phyloP scores from a whole-genome alignment of 1,140 invertebrate genomes.

The Rhysida immarginata region DNA sequence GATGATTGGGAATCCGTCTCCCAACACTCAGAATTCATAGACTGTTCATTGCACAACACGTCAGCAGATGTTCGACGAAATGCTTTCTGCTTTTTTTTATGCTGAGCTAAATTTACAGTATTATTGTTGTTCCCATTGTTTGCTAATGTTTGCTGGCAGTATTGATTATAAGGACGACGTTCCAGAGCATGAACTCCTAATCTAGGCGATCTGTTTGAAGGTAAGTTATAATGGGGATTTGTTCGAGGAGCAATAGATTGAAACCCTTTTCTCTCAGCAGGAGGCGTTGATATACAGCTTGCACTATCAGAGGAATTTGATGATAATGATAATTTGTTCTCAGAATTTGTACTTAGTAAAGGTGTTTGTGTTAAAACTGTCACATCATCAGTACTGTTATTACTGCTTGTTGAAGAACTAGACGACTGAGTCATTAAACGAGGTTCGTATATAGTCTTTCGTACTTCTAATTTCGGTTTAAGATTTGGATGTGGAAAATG shows the following conservation, averaged over 20 bases:
- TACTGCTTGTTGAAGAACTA: constrained; percentile 20
- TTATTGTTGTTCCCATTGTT: neutral
- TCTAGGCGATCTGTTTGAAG: neutral
- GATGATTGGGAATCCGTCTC: neutral
- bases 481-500: constrained; percentile 16
- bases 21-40: neutral
- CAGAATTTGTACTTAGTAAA: constrained; percentile 1
- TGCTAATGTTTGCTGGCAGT: neutral
- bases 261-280: constrained; percentile 19
- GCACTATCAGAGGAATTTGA: constrained; percentile 17
- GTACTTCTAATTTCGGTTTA: neutral
- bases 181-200: neutral
- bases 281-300: constrained; percentile 22
- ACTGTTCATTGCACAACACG: neutral
- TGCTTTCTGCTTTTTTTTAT: neutral
- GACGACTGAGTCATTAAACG: neutral
- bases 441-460: neutral
- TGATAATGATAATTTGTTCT: neutral
- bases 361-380: constrained; percentile 10
- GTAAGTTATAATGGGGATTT: constrained; percentile 20
- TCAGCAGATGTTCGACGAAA: neutral
- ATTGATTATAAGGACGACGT: neutral
- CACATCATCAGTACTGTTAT: constrained; percentile 21
- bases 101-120: neutral
- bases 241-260: constrained; percentile 25